Percentiles rank a stretch among this genome's conserved stretches.
These are phyloP conservation scores for Melopsittacus undulatus DNA, from an alignment of 2,797 vertebrate species.

Conservation along the genomic window DNA sequence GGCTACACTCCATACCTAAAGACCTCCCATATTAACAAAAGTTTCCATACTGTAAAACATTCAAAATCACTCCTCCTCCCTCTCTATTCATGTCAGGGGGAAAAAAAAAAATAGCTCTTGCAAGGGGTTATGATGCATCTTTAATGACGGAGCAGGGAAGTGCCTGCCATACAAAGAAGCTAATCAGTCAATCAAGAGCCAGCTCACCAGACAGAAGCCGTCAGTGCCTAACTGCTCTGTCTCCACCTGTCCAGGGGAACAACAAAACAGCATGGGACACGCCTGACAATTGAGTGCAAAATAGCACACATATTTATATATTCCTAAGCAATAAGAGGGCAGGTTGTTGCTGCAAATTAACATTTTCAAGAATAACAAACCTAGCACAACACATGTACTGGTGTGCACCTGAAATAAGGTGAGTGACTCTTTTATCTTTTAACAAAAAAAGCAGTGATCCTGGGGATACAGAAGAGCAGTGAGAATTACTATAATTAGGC, in stretches of 20 bases:
- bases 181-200: slow-evolving; percentile 76
- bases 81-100: background rate
- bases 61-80: slow-evolving; percentile 5
- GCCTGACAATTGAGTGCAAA: slow-evolving; percentile 62
- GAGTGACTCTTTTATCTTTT: background rate
- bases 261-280: slow-evolving; percentile 60
- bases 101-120: background rate
- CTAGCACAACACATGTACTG: background rate
- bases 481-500: background rate
- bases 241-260: slow-evolving; percentile 61
- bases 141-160: slow-evolving; percentile 63
- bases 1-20: background rate
- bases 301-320: slow-evolving; percentile 4
- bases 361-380: background rate
- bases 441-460: background rate
- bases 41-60: slow-evolving; percentile 20
- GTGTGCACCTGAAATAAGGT: background rate
- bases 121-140: slow-evolving; percentile 56
- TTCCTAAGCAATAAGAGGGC: background rate
- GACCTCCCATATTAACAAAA: background rate
- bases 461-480: background rate
- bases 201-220: slow-evolving; percentile 66
- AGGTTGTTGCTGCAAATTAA: background rate
- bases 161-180: slow-evolving; percentile 66
- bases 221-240: slow-evolving; percentile 60